A percentile compares a stretch with the other conserved stretches of the same genome.
phyloP scores from a whole-genome alignment of 2,113 vertebrate genomes.

The Meles meles region DNA sequence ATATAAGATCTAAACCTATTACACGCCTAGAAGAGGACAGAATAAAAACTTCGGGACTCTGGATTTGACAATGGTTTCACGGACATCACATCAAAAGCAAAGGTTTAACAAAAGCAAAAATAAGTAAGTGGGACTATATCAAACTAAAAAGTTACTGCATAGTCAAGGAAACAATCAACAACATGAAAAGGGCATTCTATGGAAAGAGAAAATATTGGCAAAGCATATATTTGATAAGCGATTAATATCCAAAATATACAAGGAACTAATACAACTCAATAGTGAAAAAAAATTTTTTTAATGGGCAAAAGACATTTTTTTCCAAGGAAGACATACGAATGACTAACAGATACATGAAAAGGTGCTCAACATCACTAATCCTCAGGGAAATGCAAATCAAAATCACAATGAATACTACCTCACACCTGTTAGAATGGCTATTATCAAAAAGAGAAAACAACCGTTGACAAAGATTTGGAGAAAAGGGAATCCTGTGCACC shows the following conservation, averaged over 20 bases:
- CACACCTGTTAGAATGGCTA: neutral
- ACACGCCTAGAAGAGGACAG: neutral
- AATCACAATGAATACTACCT: neutral
- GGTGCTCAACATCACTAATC: neutral
- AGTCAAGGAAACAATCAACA: neutral
- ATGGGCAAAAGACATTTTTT: neutral
- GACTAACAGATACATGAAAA: neutral
- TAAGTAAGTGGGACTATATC: neutral
- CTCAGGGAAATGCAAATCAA: neutral
- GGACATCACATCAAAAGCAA: neutral
- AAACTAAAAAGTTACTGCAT: neutral
- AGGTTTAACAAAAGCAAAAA: neutral
- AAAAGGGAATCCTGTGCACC: neutral
- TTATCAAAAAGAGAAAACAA: neutral
- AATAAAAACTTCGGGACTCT: neutral
- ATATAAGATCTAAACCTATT: neutral
- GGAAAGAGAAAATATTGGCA: neutral
- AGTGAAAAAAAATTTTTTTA: neutral
- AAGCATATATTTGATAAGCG: neutral
- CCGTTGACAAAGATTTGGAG: neutral
- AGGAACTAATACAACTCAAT: neutral
- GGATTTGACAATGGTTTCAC: neutral
- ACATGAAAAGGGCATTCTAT: neutral
- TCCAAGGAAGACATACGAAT: neutral
- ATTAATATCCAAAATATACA: neutral